phyloP scores from a whole-genome alignment of 2,113 vertebrate species.

The Oreochromis spilurus region DNA sequence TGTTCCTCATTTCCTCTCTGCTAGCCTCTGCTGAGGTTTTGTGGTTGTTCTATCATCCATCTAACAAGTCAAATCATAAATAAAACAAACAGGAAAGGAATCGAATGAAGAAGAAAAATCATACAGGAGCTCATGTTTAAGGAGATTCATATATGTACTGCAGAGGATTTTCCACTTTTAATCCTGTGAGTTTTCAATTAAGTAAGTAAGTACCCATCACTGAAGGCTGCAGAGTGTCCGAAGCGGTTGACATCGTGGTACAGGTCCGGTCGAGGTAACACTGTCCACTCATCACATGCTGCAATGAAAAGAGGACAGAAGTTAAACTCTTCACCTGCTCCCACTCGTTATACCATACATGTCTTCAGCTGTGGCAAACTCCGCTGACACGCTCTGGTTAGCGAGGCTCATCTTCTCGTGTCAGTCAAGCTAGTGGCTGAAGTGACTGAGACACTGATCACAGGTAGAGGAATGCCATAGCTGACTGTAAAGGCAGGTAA shows the following conservation, averaged over 20 bases:
- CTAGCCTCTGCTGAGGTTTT: neutral
- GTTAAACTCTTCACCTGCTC: neutral
- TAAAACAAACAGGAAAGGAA: neutral
- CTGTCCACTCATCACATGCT: constrained; percentile 92
- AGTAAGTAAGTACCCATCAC: constrained; percentile 75
- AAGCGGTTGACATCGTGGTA: constrained; percentile 90
- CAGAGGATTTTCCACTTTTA: neutral
- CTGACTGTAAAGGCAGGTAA: neutral
- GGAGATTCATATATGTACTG: neutral
- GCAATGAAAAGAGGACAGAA: neutral
- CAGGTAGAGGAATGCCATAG: neutral
- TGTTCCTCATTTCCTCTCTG: neutral
- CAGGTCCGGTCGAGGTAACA: constrained; percentile 84
- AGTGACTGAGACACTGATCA: neutral
- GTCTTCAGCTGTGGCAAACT: neutral
- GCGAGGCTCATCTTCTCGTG: neutral
- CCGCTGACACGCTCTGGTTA: neutral
- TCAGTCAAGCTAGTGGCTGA: neutral
- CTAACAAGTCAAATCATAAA: neutral
- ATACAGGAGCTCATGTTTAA: neutral
- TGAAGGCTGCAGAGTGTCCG: constrained; percentile 86
- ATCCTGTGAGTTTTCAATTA: neutral
- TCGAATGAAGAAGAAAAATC: neutral
- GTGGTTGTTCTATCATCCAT: neutral
- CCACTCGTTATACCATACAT: neutral